phyloP scores from a whole-genome alignment of 2,888 invertebrate species.

The Ormia ochracea region DNA sequence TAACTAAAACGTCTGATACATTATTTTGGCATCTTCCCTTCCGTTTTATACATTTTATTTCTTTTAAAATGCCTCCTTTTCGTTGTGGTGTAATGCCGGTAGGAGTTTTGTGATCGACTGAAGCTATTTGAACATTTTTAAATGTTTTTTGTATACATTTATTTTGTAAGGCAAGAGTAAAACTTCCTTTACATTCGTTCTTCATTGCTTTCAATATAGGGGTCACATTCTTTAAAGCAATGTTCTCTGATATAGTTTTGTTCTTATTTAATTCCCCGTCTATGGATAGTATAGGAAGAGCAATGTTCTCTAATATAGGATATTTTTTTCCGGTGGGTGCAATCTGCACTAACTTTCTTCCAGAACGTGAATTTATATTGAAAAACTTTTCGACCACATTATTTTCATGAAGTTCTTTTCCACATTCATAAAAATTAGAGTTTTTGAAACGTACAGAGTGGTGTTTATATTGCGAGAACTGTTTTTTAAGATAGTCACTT shows the following conservation, averaged over 20 bases:
- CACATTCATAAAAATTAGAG: too few relatives aligned
- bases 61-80: background rate
- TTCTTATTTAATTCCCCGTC: too few relatives aligned
- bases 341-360: too few relatives aligned
- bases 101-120: background rate
- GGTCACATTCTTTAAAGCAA: background rate
- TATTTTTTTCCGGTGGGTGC: too few relatives aligned
- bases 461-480: background rate
- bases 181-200: background rate
- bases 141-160: background rate
- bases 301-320: too few relatives aligned
- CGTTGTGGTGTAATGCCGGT: too few relatives aligned
- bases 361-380: too few relatives aligned
- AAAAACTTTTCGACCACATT: too few relatives aligned
- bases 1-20: background rate
- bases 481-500: background rate
- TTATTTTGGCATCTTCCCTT: background rate
- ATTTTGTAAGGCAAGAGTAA: background rate
- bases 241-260: background rate
- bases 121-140: background rate
- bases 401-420: background rate
- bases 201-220: background rate
- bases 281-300: too few relatives aligned
- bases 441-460: slow-evolving; percentile 1
- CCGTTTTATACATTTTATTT: background rate